Evolutionary conservation across 2,888 invertebrate genomes (phyloP), one percentile per base, ranked within the genome.

Genomic region (Nycteola revayana): DNA sequence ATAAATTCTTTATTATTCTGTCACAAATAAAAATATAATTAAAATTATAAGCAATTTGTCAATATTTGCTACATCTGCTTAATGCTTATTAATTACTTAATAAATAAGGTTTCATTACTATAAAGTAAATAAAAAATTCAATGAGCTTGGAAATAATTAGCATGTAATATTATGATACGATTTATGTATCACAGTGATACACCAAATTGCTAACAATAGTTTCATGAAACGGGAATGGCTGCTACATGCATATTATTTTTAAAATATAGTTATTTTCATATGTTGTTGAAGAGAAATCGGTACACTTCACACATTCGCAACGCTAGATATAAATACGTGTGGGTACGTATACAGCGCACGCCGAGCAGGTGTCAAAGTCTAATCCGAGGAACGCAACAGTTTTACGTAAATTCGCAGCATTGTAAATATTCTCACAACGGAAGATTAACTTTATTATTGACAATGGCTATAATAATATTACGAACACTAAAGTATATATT

Each of bases 311-410:
- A 69, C 64, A 64, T 63, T 67, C 62, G 64, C 66, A 58, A 36
- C 17, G 23, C 36, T n/a, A 36, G 60, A 62, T 70, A 66, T 55
- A 65, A 68, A 67, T 68, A 74, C 63, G 33, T 37, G 2, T 7
- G 7, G 7, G 21, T 59, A 49, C 45, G 45, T 56, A 55, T 75
- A 64, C 66, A 74, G 60, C 35, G 50, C 75, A 60, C 35, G 51
- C 54, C 44, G 40, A 55, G 60, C 62, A 65, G 73, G 84, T 83
- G 83, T 84, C 86, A 85, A 85, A 86, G 85, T 86, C 85, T 83
- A 85, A 80, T 69, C 71, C 47, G 55, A 59, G 60, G 62, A 62
- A 56, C 46, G 57, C 55, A 49, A 40, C 42, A 41, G 48, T 55
- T 67, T 65, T 61, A 67, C 59, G 53, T 60, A 59, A 54, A 60